Base-by-base conservation (phyloP, 2,888 invertebrate species). In the Resseliella maxima region DNA sequence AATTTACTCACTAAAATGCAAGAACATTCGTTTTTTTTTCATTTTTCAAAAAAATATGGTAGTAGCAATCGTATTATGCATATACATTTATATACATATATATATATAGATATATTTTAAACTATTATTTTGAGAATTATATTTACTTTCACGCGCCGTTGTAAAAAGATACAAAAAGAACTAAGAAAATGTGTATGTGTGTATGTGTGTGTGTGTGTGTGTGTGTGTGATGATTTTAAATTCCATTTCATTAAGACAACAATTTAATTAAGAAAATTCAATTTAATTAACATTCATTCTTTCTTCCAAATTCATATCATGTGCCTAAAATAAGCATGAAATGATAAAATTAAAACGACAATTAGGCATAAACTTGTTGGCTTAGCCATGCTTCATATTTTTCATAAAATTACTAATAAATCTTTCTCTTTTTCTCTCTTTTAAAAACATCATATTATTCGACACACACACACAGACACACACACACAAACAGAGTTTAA, bases 1-100 rank as follows among this genome's bases (percentile, higher is more conserved):
- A 31, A 72, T 72, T 72, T 31, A 59, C 72, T 27, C 0, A 72
- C 72, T n/a, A n/a, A 72, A 72, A 27, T 31, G 35, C 35, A 31
- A 35, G 15, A 72, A 72, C 72, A 72, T 72, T 72, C 72, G 31
- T 72, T 35, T 8, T 35, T 15, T 72, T 72, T 72, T 72, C n/a
- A n/a, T n/a, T n/a, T n/a, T n/a, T n/a, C n/a, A n/a, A n/a, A n/a
- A n/a, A n/a, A n/a, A n/a, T n/a, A n/a, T n/a, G n/a, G n/a, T n/a
- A n/a, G n/a, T n/a, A n/a, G n/a, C n/a, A 1, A 24, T 59, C 27
- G 72, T 24, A 59, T 59, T 24, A 59, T 59, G 50, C 2, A 50
- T 10, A 8, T 8, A 10, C 31, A 72, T 31, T 59, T 24, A 59
- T 59, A 8, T 12, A 12, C 41, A 5, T 50, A 18, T 72, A 24